A percentile compares a stretch with the other conserved stretches of the same genome.
Conservation (phyloP, 2,113 vertebrate species). For the Macrotus californicus region DNA sequence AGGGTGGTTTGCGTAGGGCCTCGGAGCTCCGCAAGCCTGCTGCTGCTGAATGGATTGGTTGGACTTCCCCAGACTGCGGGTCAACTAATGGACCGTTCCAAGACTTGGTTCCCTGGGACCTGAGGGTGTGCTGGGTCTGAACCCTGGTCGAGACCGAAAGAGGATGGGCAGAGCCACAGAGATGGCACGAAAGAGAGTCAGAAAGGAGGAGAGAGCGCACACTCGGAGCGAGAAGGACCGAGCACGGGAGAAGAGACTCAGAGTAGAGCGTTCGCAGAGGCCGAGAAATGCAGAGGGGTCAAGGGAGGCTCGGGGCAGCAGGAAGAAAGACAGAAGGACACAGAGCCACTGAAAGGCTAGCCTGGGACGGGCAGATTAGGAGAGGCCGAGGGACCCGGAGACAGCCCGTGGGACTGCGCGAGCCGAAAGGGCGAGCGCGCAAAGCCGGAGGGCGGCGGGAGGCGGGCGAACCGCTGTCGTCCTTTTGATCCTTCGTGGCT, state of each 20-base stretch:
- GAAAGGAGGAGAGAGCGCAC: neutral
- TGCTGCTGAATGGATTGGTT: neutral
- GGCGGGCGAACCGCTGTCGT: constrained; percentile 25
- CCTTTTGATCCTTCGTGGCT: constrained; percentile 88
- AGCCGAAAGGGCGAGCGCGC: neutral
- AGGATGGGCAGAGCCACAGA: neutral
- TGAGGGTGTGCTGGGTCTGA: neutral
- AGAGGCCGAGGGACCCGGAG: neutral
- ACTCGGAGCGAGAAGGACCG: constrained; percentile 32
- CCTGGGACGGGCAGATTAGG: neutral
- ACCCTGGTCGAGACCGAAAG: neutral
- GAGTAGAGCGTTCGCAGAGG: constrained; percentile 76
- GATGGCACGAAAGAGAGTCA: neutral
- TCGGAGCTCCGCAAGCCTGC: neutral
- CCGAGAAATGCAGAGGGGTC: neutral
- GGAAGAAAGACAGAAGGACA: constrained; percentile 14
- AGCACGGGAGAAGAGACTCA: constrained; percentile 63
- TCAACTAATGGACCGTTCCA: neutral
- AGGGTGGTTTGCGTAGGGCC: neutral
- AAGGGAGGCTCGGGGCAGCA: neutral
- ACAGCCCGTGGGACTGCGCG: neutral
- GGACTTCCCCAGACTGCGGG: neutral
- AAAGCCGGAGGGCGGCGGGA: constrained; percentile 23
- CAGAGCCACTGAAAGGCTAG: neutral
- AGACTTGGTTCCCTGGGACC: neutral